Base-by-base conservation (phyloP, 2,888 invertebrate species). In the Mesoligia furuncula region DNA sequence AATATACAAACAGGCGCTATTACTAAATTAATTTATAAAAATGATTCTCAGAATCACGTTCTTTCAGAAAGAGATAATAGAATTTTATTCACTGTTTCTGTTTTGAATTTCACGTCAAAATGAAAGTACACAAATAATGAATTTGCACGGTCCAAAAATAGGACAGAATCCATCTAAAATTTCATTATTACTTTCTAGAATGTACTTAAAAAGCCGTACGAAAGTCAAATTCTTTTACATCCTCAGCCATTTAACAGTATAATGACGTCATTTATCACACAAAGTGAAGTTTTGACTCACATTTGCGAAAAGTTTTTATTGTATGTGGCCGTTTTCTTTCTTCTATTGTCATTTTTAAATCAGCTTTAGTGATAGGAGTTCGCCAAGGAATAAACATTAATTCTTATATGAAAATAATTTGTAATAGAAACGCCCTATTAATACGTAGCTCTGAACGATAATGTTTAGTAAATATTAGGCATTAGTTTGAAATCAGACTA, bases 251-350 rank as follows among this genome's bases (percentile, higher is more conserved):
- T 84, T 81, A 77, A 82, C 75, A 83, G 80, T 76, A 88, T 91
- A 90, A 91, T 85, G 88, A 88, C 83, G 81, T 84, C 85, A 90
- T 91, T 89, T 88, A 88, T 91, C 89, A 90, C 79, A 73, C 76
- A 57, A 83, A 72, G 83, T 74, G 79, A 87, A 89, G 81, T 88
- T 90, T 90, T 91, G 90, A 90, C 89, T 88, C 87, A 85, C 73
- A 86, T 88, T 88, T 83, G 83, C 67, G 81, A 77, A 88, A 89
- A 90, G 77, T 90, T 91, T 78, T 88, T 87, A 87, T 88, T 88
- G 85, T 85, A 81, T 84, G 79, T 81, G 70, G 69, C 39, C 72
- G 70, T 82, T 76, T 79, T 57, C 69, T 76, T 80, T 84, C 68
- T 66, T 73, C 79, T 72, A 77, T 79, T 88, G 77, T 84, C 59